phyloP scores from a whole-genome alignment of 2,797 vertebrate genomes.

The Psittacula echo region DNA sequence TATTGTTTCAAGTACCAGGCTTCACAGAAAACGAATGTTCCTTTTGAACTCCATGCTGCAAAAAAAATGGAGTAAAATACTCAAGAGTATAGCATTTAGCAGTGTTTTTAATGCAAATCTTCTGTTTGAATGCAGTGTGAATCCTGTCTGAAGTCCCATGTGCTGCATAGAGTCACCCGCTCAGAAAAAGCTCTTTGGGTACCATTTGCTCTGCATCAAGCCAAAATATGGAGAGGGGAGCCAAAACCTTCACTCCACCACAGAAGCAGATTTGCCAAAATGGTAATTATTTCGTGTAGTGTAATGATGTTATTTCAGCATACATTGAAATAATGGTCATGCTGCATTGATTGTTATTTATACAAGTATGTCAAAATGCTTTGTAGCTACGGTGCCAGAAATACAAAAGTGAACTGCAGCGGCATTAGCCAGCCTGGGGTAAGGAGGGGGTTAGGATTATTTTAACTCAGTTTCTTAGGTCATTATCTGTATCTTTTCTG shows the following conservation, averaged over 20 bases:
- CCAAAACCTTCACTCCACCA: neutral
- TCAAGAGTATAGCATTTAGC: neutral
- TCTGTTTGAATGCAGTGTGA: slow-evolving; percentile 51
- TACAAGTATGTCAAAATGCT: neutral
- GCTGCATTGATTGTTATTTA: neutral
- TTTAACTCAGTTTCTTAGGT: neutral
- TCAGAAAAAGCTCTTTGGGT: slow-evolving; percentile 23
- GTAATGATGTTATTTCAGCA: neutral
- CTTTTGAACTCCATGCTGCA: neutral
- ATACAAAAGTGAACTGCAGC: neutral
- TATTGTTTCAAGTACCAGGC: neutral
- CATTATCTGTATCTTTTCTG: neutral
- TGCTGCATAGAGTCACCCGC: neutral
- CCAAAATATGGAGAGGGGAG: neutral
- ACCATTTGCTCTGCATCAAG: slow-evolving; percentile 6
- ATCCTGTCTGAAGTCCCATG: slow-evolving; percentile 26
- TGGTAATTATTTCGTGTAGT: neutral
- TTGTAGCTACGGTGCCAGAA: neutral
- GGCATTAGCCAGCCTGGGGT: neutral
- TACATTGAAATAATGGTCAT: neutral
- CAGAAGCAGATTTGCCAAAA: neutral
- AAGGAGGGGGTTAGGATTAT: neutral
- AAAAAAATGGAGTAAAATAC: neutral
- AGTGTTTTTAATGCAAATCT: slow-evolving; percentile 27
- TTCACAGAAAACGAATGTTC: neutral